Conservation (phyloP, 2,888 invertebrate species). For the Lasius platythorax region DNA sequence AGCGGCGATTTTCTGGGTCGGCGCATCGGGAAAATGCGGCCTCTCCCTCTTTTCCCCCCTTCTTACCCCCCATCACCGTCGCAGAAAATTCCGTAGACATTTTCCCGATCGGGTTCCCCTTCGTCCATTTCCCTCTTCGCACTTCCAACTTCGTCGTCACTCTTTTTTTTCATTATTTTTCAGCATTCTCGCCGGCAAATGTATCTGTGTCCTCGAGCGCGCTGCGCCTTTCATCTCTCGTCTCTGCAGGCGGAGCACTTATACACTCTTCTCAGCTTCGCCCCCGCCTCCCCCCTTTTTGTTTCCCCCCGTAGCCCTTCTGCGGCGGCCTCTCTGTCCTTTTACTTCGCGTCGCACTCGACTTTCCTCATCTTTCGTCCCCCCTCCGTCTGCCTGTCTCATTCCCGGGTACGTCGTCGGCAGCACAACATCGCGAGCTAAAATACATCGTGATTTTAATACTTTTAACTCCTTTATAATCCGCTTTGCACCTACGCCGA, state of each 20-base stretch:
- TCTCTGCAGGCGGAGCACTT: constrained; percentile 83
- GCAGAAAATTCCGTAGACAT: constrained; percentile 65
- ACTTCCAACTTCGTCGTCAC: not conserved
- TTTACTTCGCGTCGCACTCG: constrained; percentile 66
- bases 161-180: constrained; percentile 75
- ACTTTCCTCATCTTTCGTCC: constrained; percentile 62
- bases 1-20: constrained; percentile 37
- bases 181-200: constrained; percentile 79
- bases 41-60: not conserved
- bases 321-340: constrained; percentile 48
- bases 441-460: constrained; percentile 84
- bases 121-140: constrained; percentile 43
- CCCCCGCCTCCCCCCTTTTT: constrained; percentile 20
- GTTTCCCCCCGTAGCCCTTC: constrained; percentile 23
- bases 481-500: constrained; percentile 78
- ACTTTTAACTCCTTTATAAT: constrained; percentile 84
- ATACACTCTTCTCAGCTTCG: constrained; percentile 78
- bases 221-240: constrained; percentile 84
- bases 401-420: constrained; percentile 19
- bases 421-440: constrained; percentile 65
- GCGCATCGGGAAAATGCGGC: constrained; percentile 29
- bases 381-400: constrained; percentile 45
- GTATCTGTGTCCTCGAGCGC: constrained; percentile 82
- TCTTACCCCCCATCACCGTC: not conserved
- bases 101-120: constrained; percentile 51